Percentiles rank a stretch among this genome's conserved stretches.
Evolutionary conservation across 2,113 vertebrate genomes (phyloP).

Genomic region (Rhinoderma darwinii): DNA sequence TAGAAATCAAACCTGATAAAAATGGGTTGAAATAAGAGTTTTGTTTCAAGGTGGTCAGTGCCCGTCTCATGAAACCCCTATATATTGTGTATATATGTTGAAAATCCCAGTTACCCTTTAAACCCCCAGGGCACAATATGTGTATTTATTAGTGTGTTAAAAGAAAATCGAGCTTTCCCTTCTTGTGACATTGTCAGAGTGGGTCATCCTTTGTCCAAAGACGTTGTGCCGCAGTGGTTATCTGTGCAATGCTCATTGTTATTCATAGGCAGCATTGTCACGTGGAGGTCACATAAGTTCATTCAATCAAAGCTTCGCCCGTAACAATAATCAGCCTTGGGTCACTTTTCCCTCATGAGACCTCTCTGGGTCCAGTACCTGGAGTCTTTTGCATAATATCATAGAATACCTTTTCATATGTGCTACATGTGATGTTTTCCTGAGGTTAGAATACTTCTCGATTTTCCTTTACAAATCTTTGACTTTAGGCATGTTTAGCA

Average conservation of each 20-base stretch:
- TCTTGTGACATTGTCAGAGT: constrained; percentile 22
- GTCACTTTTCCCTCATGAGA: constrained; percentile 69
- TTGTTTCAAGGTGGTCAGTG: background rate
- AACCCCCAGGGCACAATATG: background rate
- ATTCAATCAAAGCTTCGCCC: constrained; percentile 72
- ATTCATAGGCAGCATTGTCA: constrained; percentile 65
- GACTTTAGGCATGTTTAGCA: no score
- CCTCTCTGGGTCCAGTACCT: constrained; percentile 63
- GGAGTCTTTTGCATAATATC: constrained; percentile 69
- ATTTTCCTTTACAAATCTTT: background rate
- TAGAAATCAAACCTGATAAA: background rate
- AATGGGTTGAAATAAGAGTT: background rate
- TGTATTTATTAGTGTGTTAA: constrained; percentile 17
- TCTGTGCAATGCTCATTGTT: constrained; percentile 67
- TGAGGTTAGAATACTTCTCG: background rate
- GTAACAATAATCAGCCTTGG: constrained; percentile 64
- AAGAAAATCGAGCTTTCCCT: constrained; percentile 10
- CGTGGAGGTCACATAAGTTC: constrained; percentile 70
- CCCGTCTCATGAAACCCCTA: background rate
- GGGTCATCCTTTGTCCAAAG: constrained; percentile 56
- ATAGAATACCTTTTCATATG: constrained; percentile 59
- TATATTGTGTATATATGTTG: background rate
- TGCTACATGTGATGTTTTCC: constrained; percentile 27
- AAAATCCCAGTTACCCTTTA: background rate
- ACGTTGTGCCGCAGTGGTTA: constrained; percentile 55